A percentile compares a stretch with the other conserved stretches of the same genome.
phyloP scores from a whole-genome alignment of 2,113 vertebrate species.

The Proteles cristata region DNA sequence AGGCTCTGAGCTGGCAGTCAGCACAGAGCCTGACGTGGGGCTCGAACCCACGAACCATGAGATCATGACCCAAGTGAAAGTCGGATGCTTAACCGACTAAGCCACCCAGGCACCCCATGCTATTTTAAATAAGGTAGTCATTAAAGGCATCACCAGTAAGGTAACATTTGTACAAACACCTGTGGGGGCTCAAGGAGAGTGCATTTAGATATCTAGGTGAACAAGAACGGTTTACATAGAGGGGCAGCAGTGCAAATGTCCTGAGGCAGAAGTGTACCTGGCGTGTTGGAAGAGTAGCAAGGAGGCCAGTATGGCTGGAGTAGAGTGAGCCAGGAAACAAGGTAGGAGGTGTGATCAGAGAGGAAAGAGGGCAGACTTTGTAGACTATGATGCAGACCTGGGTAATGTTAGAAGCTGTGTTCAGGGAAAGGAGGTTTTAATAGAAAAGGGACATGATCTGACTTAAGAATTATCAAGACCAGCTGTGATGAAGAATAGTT shows the following conservation, averaged over 20 bases:
- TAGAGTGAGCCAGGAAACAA: neutral
- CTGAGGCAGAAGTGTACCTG: neutral
- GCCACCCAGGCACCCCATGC: neutral
- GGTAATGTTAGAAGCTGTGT: neutral
- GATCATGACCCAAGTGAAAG: no score
- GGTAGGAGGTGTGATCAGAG: neutral
- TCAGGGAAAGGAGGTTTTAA: accelerated
- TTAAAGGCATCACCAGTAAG: neutral
- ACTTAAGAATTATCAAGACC: neutral
- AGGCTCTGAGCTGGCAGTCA: no score
- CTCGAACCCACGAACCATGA: no score
- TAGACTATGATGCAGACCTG: neutral
- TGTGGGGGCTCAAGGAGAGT: neutral
- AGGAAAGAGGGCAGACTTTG: neutral
- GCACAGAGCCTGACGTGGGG: no score
- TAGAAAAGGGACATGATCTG: neutral
- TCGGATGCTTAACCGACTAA: no score
- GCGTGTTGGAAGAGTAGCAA: neutral
- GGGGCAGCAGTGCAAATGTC: neutral
- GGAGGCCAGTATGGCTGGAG: neutral
- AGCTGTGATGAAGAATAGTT: neutral
- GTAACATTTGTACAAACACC: neutral
- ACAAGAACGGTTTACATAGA: neutral
- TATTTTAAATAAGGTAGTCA: neutral
- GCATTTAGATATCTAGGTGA: neutral